Evolutionary conservation across 2,888 invertebrate genomes (phyloP), one percentile per base, ranked within the genome.

Genomic region (Heliconius cydno): DNA sequence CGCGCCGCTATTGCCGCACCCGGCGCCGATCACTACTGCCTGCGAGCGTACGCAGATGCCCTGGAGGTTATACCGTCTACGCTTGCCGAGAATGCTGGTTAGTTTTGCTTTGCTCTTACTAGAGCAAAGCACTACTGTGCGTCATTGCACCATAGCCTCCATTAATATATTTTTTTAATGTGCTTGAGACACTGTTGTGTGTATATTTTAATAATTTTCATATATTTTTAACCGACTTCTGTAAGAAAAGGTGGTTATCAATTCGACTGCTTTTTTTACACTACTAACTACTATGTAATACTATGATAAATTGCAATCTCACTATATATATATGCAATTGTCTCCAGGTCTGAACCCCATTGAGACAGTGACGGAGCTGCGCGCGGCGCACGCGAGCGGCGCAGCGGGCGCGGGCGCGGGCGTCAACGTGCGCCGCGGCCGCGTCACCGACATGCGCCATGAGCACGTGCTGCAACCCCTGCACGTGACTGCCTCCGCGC

Each of bases 361-460:
- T 88, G 97, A 97, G 85, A 99, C 99, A 0, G 99, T 99, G 19
- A 99, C 99, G 0, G 99, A 99, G 92, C 95, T 99, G 85, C 96
- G 99, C 82, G 99, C 98, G 89, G 96, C 98, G 87, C 99, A 99
- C 93, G 98, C 98, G 10, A 96, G 97, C 85, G 90, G 87, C 77
- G 87, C 88, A 60, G 98, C 86, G 80, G 97, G 97, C 84, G 98
- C 86, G 79, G 97, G 97, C 84, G 97, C 98, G 72, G 99, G 99
- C 77, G 99, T 99, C 85, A 99, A 99, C 95, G 99, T 99, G 80
- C 96, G 99, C 75, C 98, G 98, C 95, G 99, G 99, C 77, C 97
- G 97, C 84, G 99, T 68, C 41, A 68, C 68, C 68, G 68, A 68
- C 25, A 68, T 68, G 68, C 68, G 68, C 41, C 68, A 68, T 41